Evolutionary conservation across 2,797 vertebrate species (phyloP), one percentile per base, ranked within the genome.

Genomic region (Psittacula echo): DNA sequence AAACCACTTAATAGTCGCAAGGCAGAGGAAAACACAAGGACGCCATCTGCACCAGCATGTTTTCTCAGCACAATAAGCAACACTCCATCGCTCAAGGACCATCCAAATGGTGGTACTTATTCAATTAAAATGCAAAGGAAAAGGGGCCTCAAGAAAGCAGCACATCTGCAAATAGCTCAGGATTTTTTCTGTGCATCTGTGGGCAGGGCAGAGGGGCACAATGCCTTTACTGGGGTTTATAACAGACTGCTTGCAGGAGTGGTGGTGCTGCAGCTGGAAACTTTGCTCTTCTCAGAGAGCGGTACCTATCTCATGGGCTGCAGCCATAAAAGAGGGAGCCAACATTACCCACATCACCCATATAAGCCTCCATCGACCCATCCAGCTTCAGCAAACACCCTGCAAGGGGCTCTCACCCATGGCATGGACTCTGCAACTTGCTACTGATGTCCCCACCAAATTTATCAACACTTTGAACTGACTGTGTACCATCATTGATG

Each of bases 401-500:
- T 9, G 20, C 48, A 48, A 48, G 1, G 1, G 74, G 45, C 20
- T 37, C 47, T 44, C 26, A 44, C 18, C 42, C 6, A 0, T 15
- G n/a, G 15, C 2, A 5, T 21, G 32, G 22, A 1, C 70, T 66
- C 45, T 29, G 44, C 42, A 82, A 42, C 50, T 42, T 18, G 7
- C 29, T 17, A 37, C 29, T 45, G 10, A 15, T 1, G 22, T 21
- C 14, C 29, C 30, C 62, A 65, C 2, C 73, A 62, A 61, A 86
- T 30, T 21, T 24, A 26, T 39, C 72, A 76, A 26, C 22, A 6
- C 47, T 66, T 84, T 7, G 18, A 58, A 74, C 13, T 44, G 6
- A 7, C 37, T 13, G 9, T 5, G 18, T 26, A 26, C 1, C 26
- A 74, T 58, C 53, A 68, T 0, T 2, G 22, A 44, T 3, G 3